Evolutionary conservation across 2,888 invertebrate species (phyloP).

Genomic region (Agrenia bidenticulata): DNA sequence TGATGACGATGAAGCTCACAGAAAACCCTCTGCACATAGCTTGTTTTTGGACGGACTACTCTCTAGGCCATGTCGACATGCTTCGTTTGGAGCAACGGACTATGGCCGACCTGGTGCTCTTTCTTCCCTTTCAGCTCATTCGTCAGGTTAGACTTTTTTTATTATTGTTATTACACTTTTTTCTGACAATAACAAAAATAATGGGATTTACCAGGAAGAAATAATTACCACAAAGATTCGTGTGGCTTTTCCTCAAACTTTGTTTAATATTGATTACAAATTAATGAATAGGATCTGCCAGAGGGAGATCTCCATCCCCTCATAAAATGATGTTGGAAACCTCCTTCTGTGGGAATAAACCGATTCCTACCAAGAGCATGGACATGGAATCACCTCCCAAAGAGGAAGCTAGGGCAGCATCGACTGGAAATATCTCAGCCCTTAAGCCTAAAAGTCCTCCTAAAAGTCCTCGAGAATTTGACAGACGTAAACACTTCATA

Average conservation of each 20-base stretch:
- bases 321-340: constrained; percentile 87
- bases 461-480: constrained; percentile 5
- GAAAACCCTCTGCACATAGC: constrained; percentile 51
- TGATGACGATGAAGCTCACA: constrained; percentile 26
- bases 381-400: constrained; percentile 53
- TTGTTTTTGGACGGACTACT: constrained; percentile 49
- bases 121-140: constrained; percentile 45
- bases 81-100: constrained; percentile 49
- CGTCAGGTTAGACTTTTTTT: constrained; percentile 29
- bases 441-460: constrained; percentile 1
- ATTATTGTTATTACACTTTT: too few relatives aligned
- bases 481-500: constrained; percentile 9
- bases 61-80: constrained; percentile 42
- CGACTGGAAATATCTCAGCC: neutral
- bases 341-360: constrained; percentile 84
- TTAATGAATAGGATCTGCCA: neutral
- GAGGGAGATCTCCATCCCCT: constrained; percentile 68
- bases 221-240: too few relatives aligned
- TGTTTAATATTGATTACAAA: neutral
- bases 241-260: too few relatives aligned
- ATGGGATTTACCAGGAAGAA: too few relatives aligned
- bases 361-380: constrained; percentile 63
- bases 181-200: too few relatives aligned
- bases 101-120: constrained; percentile 45
- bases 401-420: neutral